These are phyloP conservation scores for Pachypeltis micranthus DNA, from an alignment of 1,140 invertebrate genomes.

Conservation along the genomic window DNA sequence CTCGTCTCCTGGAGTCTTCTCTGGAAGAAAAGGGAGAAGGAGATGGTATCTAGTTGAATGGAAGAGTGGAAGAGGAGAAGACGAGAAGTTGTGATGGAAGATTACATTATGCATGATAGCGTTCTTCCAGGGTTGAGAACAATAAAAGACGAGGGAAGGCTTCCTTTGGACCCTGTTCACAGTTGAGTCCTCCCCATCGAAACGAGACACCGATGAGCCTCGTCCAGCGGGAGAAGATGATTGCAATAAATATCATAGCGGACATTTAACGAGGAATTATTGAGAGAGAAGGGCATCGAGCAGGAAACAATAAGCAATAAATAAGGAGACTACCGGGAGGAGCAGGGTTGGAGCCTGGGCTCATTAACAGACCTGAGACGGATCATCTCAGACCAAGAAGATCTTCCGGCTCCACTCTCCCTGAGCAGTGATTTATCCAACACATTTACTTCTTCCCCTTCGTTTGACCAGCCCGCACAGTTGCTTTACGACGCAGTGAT, in stretches of 20 bases:
- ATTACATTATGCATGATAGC: conserved; percentile 9
- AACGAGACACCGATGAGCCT: too few species aligned
- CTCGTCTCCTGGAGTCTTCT: too few species aligned
- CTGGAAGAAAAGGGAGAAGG: too few species aligned
- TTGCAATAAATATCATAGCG: conserved; percentile 19
- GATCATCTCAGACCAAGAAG: too few species aligned
- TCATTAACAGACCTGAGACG: conserved; percentile 1
- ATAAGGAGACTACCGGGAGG: neutral
- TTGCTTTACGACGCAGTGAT: too few species aligned
- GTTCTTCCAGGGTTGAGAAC: neutral
- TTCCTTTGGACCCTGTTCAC: too few species aligned
- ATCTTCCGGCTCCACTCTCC: neutral
- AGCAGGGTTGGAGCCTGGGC: neutral
- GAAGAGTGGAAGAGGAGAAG: neutral
- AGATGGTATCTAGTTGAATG: neutral
- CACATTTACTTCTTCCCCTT: conserved; percentile 1
- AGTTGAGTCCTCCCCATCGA: too few species aligned
- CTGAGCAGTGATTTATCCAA: conserved; percentile 1
- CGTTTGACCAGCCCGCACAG: too few species aligned
- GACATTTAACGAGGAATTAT: conserved; percentile 20
- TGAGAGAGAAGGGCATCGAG: neutral
- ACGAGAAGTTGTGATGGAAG: neutral
- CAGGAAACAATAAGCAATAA: conserved; percentile 9
- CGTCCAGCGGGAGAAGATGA: neutral
- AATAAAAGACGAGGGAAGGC: too few species aligned